phyloP scores from a whole-genome alignment of 2,113 vertebrate genomes.

The Benthochromis sp. region DNA sequence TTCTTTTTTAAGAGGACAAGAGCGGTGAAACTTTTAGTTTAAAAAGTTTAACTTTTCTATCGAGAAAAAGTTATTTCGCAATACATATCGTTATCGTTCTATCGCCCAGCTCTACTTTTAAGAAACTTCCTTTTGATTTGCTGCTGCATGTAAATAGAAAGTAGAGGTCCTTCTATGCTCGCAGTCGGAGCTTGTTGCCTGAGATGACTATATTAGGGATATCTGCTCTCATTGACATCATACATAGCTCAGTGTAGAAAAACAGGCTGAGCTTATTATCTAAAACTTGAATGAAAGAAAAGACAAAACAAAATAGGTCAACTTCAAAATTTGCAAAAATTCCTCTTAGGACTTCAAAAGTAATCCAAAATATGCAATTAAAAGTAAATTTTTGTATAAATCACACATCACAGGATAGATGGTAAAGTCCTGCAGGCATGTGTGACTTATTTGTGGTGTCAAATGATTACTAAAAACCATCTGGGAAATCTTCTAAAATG shows the following conservation, averaged over 20 bases:
- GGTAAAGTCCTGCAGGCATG: background rate
- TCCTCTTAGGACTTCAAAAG: background rate
- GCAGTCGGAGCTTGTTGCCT: background rate
- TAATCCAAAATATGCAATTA: background rate
- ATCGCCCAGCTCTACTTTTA: too few species aligned
- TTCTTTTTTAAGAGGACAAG: too few species aligned
- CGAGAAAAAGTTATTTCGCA: too few species aligned
- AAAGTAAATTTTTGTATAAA: background rate
- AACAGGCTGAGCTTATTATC: background rate
- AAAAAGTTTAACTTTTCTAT: too few species aligned
- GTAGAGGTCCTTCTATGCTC: background rate
- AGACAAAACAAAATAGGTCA: background rate
- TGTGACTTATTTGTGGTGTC: background rate
- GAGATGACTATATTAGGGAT: background rate
- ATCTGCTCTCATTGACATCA: background rate
- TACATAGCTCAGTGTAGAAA: background rate
- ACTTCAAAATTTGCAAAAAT: rapidly evolving
- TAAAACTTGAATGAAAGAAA: background rate
- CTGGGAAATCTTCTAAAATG: background rate
- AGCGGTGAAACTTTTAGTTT: too few species aligned
- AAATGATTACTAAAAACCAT: background rate
- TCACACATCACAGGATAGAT: background rate
- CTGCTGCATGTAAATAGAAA: too few species aligned
- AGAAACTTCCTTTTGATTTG: background rate
- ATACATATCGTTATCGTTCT: too few species aligned